A percentile compares a stretch with the other conserved stretches of the same genome.
Conservation (phyloP, 2,113 vertebrate species). For the Illadopsis cleaveri region DNA sequence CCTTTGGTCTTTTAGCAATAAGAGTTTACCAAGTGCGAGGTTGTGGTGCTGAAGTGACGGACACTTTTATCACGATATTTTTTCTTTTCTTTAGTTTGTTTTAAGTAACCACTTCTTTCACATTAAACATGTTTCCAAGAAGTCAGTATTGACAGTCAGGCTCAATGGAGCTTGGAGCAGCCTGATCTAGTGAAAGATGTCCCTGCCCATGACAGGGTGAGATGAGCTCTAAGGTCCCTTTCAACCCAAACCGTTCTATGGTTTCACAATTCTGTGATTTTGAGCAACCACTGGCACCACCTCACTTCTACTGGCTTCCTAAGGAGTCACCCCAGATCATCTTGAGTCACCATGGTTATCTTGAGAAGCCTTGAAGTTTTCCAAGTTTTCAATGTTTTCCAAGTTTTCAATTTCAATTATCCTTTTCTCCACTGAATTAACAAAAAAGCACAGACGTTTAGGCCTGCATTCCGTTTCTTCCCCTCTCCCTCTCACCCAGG, state of each 20-base stretch:
- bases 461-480: not conserved
- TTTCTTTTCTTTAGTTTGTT: not conserved
- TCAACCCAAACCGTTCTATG: not conserved
- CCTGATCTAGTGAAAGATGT: not conserved
- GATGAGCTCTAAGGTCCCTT: not conserved
- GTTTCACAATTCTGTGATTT: not conserved
- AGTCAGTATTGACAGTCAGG: not conserved
- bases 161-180: accelerated
- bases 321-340: not conserved
- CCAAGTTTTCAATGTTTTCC: not conserved
- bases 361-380: not conserved
- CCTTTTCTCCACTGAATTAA: not conserved
- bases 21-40: not conserved
- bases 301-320: not conserved
- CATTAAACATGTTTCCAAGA: not conserved
- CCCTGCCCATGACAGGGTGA: not conserved
- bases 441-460: accelerated
- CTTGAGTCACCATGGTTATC: not conserved
- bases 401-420: not conserved
- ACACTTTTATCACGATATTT: accelerated
- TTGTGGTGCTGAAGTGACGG: not conserved
- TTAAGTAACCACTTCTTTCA: not conserved
- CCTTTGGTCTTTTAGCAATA: not conserved
- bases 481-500: not conserved
- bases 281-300: not conserved